Conservation (phyloP, 2,797 vertebrate species). For the Eospalax fontanierii region DNA sequence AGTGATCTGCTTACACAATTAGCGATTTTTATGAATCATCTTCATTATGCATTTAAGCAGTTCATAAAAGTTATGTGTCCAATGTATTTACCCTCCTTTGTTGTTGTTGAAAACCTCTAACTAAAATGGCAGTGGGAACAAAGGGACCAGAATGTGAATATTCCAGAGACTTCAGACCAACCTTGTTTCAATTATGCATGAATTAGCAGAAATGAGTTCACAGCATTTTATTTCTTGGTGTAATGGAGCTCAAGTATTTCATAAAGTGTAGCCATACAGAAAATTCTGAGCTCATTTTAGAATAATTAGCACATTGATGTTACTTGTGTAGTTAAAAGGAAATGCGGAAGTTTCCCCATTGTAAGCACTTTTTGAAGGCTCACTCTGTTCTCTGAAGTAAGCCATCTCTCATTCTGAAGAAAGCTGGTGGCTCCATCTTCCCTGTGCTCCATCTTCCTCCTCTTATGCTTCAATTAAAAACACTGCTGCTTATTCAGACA, state of each 20-base stretch:
- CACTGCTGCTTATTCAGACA: slow-evolving; percentile 73
- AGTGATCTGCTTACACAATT: slow-evolving; percentile 81
- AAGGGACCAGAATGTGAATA: slow-evolving; percentile 75
- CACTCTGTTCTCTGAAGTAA: slow-evolving; percentile 74
- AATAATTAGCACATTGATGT: slow-evolving; percentile 83
- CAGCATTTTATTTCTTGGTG: slow-evolving; percentile 83
- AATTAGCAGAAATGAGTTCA: slow-evolving; percentile 88
- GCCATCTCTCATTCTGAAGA: slow-evolving; percentile 61
- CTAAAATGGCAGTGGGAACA: slow-evolving; percentile 68
- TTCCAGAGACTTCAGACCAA: slow-evolving; percentile 65
- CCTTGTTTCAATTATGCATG: slow-evolving; percentile 84
- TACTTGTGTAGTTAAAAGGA: slow-evolving; percentile 85
- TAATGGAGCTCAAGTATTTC: slow-evolving; percentile 87
- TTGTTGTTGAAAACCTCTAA: slow-evolving; percentile 82
- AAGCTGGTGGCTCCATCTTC: slow-evolving; percentile 65
- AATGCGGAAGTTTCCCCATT: slow-evolving; percentile 74
- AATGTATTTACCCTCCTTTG: slow-evolving; percentile 74
- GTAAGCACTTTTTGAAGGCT: slow-evolving; percentile 84
- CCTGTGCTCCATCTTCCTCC: slow-evolving; percentile 59
- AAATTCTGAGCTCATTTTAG: slow-evolving; percentile 86
- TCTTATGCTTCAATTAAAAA: slow-evolving; percentile 75
- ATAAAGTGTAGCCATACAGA: slow-evolving; percentile 86
- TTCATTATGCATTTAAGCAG: slow-evolving; percentile 83
- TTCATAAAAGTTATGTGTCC: slow-evolving; percentile 80
- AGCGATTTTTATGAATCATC: slow-evolving; percentile 83